Evolutionary conservation across 92 coral and sea anemone genomes (phyloP).

Genomic region (Epizoanthus scotinus): DNA sequence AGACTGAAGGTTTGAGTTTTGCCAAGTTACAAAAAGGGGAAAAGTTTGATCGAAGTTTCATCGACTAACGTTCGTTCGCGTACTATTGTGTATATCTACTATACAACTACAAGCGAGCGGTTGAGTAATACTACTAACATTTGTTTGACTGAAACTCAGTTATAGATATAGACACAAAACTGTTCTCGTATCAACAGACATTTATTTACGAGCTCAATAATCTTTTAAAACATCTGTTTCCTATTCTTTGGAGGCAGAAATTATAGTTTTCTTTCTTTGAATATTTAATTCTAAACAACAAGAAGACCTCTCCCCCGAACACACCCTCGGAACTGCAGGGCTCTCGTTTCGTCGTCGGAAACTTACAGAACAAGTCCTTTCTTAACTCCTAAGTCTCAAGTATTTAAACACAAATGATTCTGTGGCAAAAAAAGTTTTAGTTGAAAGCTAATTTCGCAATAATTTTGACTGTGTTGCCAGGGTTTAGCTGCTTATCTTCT

Average conservation of each 20-base stretch:
- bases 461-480: background rate
- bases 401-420: background rate
- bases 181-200: background rate
- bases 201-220: background rate
- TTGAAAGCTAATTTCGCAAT: background rate
- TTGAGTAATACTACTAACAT: background rate
- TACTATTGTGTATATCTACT: background rate
- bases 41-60: constrained; percentile 4
- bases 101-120: background rate
- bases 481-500: constrained; percentile 16
- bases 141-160: constrained; percentile 1
- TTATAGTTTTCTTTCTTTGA: constrained; percentile 1
- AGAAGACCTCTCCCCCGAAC: constrained; percentile 16
- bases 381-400: background rate
- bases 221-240: background rate
- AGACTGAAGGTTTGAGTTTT: background rate
- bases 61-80: constrained; percentile 1
- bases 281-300: background rate
- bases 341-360: background rate
- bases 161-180: background rate
- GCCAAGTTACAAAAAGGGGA: background rate
- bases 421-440: background rate
- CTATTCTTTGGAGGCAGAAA: constrained; percentile 1
- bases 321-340: constrained; percentile 30
- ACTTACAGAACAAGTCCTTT: background rate